Evolutionary conservation across 2,888 invertebrate genomes (phyloP).

Genomic region (Parapristionchus giblindavisi): DNA sequence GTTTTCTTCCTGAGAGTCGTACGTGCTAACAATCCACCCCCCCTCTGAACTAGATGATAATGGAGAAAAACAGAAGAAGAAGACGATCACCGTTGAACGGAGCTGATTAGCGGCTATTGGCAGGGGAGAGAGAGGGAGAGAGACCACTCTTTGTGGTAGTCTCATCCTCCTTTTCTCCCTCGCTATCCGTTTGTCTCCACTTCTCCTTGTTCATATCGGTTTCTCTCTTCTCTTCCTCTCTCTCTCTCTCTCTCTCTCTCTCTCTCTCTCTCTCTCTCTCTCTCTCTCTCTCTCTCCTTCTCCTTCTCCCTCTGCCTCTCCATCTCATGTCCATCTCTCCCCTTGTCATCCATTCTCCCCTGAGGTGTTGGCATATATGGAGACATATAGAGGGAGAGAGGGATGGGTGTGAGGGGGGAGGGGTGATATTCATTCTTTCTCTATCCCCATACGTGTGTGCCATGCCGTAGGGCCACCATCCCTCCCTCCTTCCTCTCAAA

Average conservation of each 20-base stretch:
- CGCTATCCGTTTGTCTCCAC: not conserved
- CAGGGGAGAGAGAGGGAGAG: no score
- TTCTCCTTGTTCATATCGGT: not conserved
- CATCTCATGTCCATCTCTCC: not conserved
- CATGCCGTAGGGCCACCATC: no score
- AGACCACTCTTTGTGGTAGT: not conserved
- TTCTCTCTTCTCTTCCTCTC: not conserved
- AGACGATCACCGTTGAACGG: no score
- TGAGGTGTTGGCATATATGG: no score
- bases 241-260: not conserved
- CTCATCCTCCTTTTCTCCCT: not conserved
- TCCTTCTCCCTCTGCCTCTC: not conserved
- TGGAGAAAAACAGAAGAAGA: no score
- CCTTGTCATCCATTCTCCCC: no score
- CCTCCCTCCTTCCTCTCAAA: no score
- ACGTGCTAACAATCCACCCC: no score
- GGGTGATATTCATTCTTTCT: not conserved
- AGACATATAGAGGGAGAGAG: conserved; percentile 9
- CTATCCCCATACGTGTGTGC: no score
- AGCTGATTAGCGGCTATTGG: no score
- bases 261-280: not conserved
- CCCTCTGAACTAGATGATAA: no score
- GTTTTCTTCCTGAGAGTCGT: no score
- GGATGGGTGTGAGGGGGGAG: not conserved
- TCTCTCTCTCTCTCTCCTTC: not conserved